Percentiles rank a stretch among this genome's conserved stretches.
phyloP scores from a whole-genome alignment of 2,113 vertebrate species.

The Nestor notabilis region DNA sequence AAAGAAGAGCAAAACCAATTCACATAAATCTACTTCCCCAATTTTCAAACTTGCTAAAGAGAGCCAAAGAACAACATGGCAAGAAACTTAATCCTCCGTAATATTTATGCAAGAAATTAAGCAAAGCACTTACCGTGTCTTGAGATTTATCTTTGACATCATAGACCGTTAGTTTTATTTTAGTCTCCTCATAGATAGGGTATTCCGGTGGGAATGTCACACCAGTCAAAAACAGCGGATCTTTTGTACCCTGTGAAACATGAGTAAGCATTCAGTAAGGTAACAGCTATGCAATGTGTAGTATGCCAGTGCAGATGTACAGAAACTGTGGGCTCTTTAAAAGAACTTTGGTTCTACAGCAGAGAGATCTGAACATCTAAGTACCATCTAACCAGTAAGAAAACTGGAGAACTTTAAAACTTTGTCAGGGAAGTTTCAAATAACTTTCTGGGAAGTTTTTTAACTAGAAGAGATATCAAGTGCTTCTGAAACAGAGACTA shows the following conservation, averaged over 20 bases:
- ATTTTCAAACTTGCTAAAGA: not conserved
- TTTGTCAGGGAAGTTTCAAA: not conserved
- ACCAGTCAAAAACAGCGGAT: constrained; percentile 94
- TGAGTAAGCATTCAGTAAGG: constrained; percentile 72
- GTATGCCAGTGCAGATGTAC: not conserved
- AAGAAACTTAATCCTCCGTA: not conserved
- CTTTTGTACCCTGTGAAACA: constrained; percentile 91
- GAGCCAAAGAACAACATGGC: not conserved
- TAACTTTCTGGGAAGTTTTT: not conserved
- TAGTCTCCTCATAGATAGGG: constrained; percentile 88
- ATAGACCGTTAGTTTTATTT: constrained; percentile 94
- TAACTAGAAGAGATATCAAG: not conserved
- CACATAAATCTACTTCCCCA: not conserved
- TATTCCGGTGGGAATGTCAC: constrained; percentile 92
- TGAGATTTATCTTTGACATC: constrained; percentile 94
- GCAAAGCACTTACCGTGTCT: constrained; percentile 86
- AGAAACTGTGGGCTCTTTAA: constrained; percentile 4
- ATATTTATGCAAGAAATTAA: not conserved
- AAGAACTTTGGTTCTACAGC: constrained; percentile 5
- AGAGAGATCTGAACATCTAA: not conserved
- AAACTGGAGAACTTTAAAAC: not conserved
- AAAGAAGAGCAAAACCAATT: not conserved
- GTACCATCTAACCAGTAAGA: not conserved
- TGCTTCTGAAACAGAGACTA: not conserved
- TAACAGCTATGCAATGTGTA: constrained; percentile 70